These are phyloP conservation scores for Diarsia rubi DNA, from an alignment of 2,888 invertebrate species.

Conservation along the genomic window DNA sequence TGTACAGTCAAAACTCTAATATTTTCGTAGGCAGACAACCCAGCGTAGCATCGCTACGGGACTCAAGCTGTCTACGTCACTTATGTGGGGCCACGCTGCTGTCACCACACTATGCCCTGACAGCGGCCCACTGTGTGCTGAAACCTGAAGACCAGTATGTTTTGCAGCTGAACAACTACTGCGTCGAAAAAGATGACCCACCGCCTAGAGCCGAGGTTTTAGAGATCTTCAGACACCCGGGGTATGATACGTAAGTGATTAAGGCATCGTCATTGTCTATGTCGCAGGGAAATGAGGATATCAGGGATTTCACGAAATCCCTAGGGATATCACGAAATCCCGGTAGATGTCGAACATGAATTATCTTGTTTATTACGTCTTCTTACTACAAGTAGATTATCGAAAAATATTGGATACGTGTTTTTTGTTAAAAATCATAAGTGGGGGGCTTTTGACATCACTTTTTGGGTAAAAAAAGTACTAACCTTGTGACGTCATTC, in stretches of 20 bases:
- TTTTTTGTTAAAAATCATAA: too few species aligned
- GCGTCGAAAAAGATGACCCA: slow-evolving; percentile 60
- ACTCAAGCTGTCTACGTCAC: slow-evolving; percentile 70
- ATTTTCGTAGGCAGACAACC: slow-evolving; percentile 76
- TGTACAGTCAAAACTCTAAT: not conserved
- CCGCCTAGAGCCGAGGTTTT: slow-evolving; percentile 72
- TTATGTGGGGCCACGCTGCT: slow-evolving; percentile 83
- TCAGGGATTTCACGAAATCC: too few species aligned
- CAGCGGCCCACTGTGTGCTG: slow-evolving; percentile 86
- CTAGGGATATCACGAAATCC: too few species aligned
- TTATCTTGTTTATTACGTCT: too few species aligned
- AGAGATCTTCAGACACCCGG: slow-evolving; percentile 76
- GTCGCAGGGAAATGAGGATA: too few species aligned
- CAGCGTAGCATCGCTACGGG: slow-evolving; percentile 80
- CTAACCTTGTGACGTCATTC: too few species aligned
- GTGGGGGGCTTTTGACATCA: too few species aligned
- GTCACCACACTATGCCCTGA: slow-evolving; percentile 76
- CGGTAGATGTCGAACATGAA: too few species aligned
- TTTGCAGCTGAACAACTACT: slow-evolving; percentile 81
- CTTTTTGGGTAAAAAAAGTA: too few species aligned
- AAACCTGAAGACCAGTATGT: slow-evolving; percentile 70
- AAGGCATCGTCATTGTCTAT: too few species aligned
- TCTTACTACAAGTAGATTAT: too few species aligned
- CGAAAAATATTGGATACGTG: too few species aligned
- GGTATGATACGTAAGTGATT: slow-evolving; percentile 80